Conservation (phyloP, 2,797 vertebrate species). For the Melanogrammus aeglefinus region DNA sequence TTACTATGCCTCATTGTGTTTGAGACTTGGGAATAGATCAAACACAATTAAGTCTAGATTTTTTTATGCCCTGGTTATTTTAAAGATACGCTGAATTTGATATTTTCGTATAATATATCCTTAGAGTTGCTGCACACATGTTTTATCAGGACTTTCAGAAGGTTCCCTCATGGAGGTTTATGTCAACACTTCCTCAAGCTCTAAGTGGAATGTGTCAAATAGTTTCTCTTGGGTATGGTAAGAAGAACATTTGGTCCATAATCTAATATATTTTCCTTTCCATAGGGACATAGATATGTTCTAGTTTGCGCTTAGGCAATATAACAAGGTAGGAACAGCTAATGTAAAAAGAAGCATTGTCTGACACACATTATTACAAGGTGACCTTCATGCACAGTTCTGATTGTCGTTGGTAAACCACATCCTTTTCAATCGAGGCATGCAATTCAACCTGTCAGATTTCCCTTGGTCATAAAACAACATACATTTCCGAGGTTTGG, state of each 20-base stretch:
- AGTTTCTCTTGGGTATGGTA: not conserved
- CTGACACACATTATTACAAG: not conserved
- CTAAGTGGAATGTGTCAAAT: not conserved
- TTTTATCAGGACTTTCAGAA: not conserved
- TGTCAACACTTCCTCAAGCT: not conserved
- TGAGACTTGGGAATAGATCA: not conserved
- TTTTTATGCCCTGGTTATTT: not conserved
- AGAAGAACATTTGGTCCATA: not conserved
- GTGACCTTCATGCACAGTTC: not conserved
- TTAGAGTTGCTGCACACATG: not conserved
- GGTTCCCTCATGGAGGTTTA: not conserved
- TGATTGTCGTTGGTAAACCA: not conserved
- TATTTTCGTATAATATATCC: not conserved
- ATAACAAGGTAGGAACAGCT: not conserved
- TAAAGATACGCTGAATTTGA: not conserved
- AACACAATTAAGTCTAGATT: not conserved
- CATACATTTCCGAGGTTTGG: not conserved
- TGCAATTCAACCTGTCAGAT: not conserved
- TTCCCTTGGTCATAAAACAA: not conserved
- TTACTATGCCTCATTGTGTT: not conserved
- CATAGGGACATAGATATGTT: not conserved
- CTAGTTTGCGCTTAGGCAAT: not conserved
- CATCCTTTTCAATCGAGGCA: not conserved
- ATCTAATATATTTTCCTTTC: not conserved
- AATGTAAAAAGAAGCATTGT: not conserved